These are phyloP conservation scores for Pseudorhiza aurosa DNA, from an alignment of 30 jellyfish, hydroid and myxozoan species.

Conservation along the genomic window DNA sequence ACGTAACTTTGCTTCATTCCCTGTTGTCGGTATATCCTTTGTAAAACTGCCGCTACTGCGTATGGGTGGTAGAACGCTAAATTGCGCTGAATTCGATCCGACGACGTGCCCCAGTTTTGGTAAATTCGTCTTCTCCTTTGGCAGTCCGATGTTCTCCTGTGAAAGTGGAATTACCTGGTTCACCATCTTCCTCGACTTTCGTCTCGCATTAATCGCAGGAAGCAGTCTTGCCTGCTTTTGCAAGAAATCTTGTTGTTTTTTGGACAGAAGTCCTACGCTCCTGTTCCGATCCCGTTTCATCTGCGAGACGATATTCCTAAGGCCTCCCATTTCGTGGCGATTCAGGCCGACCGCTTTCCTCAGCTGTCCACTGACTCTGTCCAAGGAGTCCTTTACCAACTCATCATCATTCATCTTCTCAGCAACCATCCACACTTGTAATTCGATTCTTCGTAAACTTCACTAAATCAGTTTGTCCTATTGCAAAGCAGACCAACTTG, in stretches of 20 bases:
- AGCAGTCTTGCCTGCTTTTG: slow-evolving; percentile 64
- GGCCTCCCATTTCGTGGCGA: slow-evolving; percentile 64
- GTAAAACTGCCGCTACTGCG: background rate
- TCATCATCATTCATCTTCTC: slow-evolving; percentile 54
- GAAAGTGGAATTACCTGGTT: slow-evolving; percentile 67
- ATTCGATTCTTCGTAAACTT: slow-evolving; percentile 1
- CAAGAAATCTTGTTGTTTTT: slow-evolving; percentile 62
- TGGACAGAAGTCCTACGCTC: slow-evolving; percentile 65
- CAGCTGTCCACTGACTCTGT: slow-evolving; percentile 67
- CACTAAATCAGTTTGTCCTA: background rate
- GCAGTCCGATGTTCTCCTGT: background rate
- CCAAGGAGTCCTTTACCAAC: slow-evolving; percentile 54
- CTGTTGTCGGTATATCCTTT: background rate
- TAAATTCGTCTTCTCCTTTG: background rate
- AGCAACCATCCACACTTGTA: background rate
- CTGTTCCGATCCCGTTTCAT: slow-evolving; percentile 71
- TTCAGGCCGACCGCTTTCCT: slow-evolving; percentile 84
- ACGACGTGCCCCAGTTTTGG: background rate
- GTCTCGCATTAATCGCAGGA: slow-evolving; percentile 51
- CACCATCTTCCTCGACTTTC: slow-evolving; percentile 17
- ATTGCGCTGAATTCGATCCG: background rate
- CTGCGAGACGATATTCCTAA: slow-evolving; percentile 54
- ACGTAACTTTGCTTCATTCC: slow-evolving; percentile 26
- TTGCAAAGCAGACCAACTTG: background rate
- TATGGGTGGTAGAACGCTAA: slow-evolving; percentile 65